Conservation (phyloP, 2,797 vertebrate species). For the Takifugu ocellatus region DNA sequence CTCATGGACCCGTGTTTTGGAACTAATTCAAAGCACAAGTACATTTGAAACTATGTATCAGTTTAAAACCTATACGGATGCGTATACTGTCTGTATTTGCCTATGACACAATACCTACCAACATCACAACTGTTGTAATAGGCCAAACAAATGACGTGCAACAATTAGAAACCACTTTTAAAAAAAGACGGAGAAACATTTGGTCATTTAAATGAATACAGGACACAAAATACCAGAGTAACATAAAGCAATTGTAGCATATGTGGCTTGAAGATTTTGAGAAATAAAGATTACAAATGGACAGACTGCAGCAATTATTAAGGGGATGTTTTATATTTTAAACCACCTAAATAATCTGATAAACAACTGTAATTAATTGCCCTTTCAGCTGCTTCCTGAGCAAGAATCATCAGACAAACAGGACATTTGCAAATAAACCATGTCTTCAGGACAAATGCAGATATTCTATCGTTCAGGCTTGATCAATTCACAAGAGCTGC, state of each 20-base stretch:
- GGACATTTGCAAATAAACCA: too few relatives aligned
- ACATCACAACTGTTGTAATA: slow-evolving; percentile 21
- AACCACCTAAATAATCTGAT: slow-evolving; percentile 14
- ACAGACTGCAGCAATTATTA: slow-evolving; percentile 18
- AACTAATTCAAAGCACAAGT: slow-evolving; percentile 44
- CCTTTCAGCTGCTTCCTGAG: slow-evolving; percentile 17
- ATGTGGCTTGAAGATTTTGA: slow-evolving; percentile 21
- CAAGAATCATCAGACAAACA: slow-evolving; percentile 9
- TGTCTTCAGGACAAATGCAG: not conserved
- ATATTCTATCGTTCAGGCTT: slow-evolving; percentile 10
- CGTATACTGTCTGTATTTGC: slow-evolving; percentile 22
- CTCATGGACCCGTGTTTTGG: slow-evolving; percentile 23
- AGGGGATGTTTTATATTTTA: slow-evolving; percentile 18
- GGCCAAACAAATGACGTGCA: slow-evolving; percentile 28
- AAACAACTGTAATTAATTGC: not conserved
- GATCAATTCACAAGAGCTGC: slow-evolving; percentile 3
- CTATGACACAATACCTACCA: slow-evolving; percentile 14
- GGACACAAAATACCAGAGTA: slow-evolving; percentile 34
- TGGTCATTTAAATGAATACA: slow-evolving; percentile 55
- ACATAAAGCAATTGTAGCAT: slow-evolving; percentile 40
- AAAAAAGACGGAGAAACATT: slow-evolving; percentile 42
- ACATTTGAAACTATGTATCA: slow-evolving; percentile 29
- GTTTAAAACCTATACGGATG: slow-evolving; percentile 38
- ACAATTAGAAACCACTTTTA: slow-evolving; percentile 4
- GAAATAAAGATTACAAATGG: slow-evolving; percentile 23